These are phyloP conservation scores for Syndactyla subalaris DNA, from an alignment of 2,797 vertebrate species.

Conservation along the genomic window DNA sequence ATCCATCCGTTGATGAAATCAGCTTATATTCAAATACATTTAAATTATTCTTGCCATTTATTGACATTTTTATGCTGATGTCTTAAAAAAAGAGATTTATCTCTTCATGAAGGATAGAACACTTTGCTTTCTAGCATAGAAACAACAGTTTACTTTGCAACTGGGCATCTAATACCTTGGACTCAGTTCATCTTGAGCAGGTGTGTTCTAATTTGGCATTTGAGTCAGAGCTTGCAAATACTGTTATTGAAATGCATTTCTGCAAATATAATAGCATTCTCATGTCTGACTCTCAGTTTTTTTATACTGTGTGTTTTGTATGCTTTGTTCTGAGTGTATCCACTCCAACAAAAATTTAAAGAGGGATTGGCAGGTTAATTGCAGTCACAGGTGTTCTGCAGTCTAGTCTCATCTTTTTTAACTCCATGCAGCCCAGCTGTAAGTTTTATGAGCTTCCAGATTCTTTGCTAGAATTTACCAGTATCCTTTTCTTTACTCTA, in stretches of 20 bases:
- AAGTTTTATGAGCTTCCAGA: background rate
- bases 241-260: background rate
- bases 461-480: background rate
- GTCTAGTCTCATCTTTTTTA: background rate
- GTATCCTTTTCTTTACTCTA: background rate
- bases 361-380: background rate
- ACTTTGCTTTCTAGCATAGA: background rate
- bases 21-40: background rate
- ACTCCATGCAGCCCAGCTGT: background rate
- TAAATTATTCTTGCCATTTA: background rate
- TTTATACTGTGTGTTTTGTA: background rate
- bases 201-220: background rate
- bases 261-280: background rate
- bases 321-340: background rate
- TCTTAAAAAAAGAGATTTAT: background rate
- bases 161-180: background rate
- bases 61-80: background rate
- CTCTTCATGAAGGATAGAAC: background rate
- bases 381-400: background rate
- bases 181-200: background rate
- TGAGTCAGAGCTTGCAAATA: background rate
- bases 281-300: background rate
- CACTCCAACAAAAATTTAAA: background rate
- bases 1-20: background rate
- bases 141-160: background rate